Evolutionary conservation across 1,140 invertebrate genomes (phyloP), one percentile per base, ranked within the genome.

Genomic region (Stegodyphus dumicola): DNA sequence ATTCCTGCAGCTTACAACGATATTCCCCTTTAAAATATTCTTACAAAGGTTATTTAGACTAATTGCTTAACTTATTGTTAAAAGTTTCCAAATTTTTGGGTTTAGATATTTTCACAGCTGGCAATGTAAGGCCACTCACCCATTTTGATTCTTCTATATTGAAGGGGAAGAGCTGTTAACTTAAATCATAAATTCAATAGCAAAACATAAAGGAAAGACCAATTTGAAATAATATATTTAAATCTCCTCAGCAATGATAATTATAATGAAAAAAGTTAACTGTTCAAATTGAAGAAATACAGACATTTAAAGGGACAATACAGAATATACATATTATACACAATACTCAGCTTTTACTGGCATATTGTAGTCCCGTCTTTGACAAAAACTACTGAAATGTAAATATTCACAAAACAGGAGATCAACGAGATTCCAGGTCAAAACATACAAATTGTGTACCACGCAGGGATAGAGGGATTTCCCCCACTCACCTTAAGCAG

Each of bases 311-410:
- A 75, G 15, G 6, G 52, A 75, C 73, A 56, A 11, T n/a, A 78
- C 77, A 67, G 51, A 67, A 69, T 78, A 69, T 67, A 78, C 33
- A 33, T 33, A 33, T 77, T 77, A 77, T 77, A 66, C 75, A 77
- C 75, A 66, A 66, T 77, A 66, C 56, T 77, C n/a, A n/a, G n/a
- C n/a, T n/a, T n/a, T n/a, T n/a, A n/a, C 33, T 48, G 60, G 33
- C 33, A 33, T 33, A 33, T 33, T 33, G 33, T 33, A 33, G 33
- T 33, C 33, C 33, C 49, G 7, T 18, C n/a, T 17, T 64, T 51
- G 64, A 66, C 56, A 52, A 77, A 66, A 6, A 66, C 75, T 77
- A 77, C 64, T 77, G 56, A 65, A 66, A 77, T 77, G 33, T 51
- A 66, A 77, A 64, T 66, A 77, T 77, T 49, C 64, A 77, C 64